A percentile compares a stretch with the other conserved stretches of the same genome.
Evolutionary conservation across 1,140 invertebrate species (phyloP).

Genomic region (Meloidogyne exigua): DNA sequence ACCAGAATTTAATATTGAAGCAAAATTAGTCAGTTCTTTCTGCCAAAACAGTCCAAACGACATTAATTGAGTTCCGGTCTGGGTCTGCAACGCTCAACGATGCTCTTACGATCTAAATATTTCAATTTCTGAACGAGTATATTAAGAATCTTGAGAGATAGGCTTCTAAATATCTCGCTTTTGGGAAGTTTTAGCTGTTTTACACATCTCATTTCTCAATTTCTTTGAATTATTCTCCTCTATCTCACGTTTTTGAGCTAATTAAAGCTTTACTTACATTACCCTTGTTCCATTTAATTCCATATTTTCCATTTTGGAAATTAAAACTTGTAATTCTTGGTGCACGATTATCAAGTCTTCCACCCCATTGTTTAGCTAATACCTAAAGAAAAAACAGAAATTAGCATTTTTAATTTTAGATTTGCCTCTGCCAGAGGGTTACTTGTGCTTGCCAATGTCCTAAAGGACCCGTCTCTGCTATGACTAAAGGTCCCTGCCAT

Average conservation of each 20-base stretch:
- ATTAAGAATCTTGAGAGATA: too few species aligned
- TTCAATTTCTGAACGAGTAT: too few species aligned
- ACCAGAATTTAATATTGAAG: neutral
- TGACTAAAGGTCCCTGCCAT: neutral
- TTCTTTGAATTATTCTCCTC: too few species aligned
- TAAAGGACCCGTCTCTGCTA: neutral
- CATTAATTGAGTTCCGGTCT: neutral
- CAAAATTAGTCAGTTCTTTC: neutral
- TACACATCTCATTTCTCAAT: too few species aligned
- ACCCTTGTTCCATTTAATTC: neutral
- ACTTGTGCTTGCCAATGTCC: neutral
- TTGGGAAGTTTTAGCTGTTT: too few species aligned
- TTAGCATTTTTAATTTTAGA: too few species aligned
- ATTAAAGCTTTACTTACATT: neutral
- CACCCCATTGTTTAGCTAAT: neutral
- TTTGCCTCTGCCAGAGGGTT: neutral
- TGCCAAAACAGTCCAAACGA: neutral
- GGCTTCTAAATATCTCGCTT: too few species aligned
- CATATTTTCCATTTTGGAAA: neutral
- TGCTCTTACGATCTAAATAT: neutral
- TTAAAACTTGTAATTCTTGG: neutral
- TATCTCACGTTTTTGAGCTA: too few species aligned
- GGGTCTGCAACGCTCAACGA: neutral
- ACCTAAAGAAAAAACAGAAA: neutral
- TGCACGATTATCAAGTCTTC: neutral